A percentile compares a stretch with the other conserved stretches of the same genome.
These are phyloP conservation scores for Troilus luridus DNA, from an alignment of 2,888 invertebrate genomes.

Conservation along the genomic window DNA sequence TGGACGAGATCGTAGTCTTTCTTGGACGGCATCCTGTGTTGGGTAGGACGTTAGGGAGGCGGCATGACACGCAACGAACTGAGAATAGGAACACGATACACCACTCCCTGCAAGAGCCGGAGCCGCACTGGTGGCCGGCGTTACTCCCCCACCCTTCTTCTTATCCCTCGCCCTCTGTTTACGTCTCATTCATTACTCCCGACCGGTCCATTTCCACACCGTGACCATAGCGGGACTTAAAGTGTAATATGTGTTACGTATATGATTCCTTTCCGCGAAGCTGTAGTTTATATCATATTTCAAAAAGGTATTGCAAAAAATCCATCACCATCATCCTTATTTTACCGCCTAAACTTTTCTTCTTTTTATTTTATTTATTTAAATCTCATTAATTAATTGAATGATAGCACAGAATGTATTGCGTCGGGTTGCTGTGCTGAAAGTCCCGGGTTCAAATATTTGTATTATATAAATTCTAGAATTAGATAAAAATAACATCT, in stretches of 20 bases:
- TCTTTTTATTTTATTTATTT: too few species aligned
- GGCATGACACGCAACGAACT: constrained; percentile 53
- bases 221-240: neutral
- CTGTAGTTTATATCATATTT: neutral
- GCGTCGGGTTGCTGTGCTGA: too few species aligned
- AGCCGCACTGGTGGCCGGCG: constrained; percentile 49
- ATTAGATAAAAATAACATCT: too few species aligned
- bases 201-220: neutral
- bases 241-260: neutral
- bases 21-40: constrained; percentile 82
- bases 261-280: neutral
- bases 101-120: constrained; percentile 9
- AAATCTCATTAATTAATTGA: too few species aligned
- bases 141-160: constrained; percentile 27
- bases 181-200: constrained; percentile 28
- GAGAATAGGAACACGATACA: constrained; percentile 5
- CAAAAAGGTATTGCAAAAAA: neutral
- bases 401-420: too few species aligned
- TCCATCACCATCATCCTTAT: too few species aligned
- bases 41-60: neutral
- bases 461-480: too few species aligned
- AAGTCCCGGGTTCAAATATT: too few species aligned
- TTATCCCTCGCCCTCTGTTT: constrained; percentile 20
- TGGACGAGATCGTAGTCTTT: constrained; percentile 95
- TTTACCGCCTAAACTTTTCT: too few species aligned